Conservation (phyloP, 2,113 vertebrate species). For the Microcebus tavaratra region DNA sequence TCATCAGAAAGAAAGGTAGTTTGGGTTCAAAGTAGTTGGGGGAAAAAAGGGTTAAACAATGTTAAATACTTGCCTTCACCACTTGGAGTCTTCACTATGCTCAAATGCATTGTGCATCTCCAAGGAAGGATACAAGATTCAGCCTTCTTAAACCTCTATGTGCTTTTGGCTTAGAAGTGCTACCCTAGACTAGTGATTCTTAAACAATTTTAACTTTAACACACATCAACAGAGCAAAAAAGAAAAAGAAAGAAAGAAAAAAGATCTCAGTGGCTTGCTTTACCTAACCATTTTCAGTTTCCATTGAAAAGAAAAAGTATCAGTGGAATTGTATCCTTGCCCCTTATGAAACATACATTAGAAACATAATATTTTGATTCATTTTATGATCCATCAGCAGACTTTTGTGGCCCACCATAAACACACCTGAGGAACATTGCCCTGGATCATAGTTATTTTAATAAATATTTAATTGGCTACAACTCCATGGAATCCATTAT, state of each 20-base stretch:
- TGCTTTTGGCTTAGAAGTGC: conserved; percentile 2
- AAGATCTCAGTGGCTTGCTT: not conserved
- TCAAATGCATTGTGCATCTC: not conserved
- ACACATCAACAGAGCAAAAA: not conserved
- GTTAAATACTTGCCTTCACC: not conserved
- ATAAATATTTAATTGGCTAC: not conserved
- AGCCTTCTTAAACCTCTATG: not conserved
- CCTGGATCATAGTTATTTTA: not conserved
- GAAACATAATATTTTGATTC: not conserved
- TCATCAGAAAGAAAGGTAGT: not conserved
- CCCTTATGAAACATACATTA: no score
- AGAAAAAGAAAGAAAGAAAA: not conserved
- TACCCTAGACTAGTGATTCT: not conserved
- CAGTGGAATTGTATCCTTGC: not conserved
- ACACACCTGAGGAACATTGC: not conserved
- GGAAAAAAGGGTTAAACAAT: no score
- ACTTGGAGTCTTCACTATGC: not conserved
- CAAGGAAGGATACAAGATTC: not conserved
- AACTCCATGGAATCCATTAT: not conserved
- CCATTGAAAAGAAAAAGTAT: not conserved
- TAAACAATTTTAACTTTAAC: not conserved
- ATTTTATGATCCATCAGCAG: not conserved
- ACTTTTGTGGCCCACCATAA: not conserved
- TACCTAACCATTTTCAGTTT: not conserved
- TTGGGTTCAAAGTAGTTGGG: not conserved